These are phyloP conservation scores for Plectropomus leopardus DNA, from an alignment of 2,113 vertebrate genomes.

Conservation along the genomic window DNA sequence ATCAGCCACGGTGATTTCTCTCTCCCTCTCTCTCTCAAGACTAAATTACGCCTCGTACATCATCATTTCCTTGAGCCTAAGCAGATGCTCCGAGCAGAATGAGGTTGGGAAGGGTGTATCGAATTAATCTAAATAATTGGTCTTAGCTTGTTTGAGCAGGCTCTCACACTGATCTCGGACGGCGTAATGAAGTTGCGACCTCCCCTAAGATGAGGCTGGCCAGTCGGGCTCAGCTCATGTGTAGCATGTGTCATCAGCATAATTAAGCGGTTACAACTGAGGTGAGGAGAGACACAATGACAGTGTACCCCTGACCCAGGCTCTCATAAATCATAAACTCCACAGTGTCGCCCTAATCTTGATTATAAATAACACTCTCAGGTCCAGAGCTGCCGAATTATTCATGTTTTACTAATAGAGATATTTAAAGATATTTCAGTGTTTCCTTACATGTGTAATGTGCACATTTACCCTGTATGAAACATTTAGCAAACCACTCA, in stretches of 20 bases:
- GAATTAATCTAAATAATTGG: constrained; percentile 83
- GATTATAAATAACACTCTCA: constrained; percentile 61
- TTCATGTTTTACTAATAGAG: constrained; percentile 71
- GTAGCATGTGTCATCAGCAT: constrained; percentile 19
- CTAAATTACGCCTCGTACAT: constrained; percentile 74
- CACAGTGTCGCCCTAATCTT: constrained; percentile 55
- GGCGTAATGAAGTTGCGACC: constrained; percentile 69
- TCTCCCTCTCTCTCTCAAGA: constrained; percentile 36
- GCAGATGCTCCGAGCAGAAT: constrained; percentile 74
- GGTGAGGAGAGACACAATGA: constrained; percentile 27
- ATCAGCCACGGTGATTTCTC: constrained; percentile 56
- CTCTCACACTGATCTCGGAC: constrained; percentile 47
- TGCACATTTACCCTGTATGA: constrained; percentile 48
- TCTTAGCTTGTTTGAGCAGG: constrained; percentile 64
- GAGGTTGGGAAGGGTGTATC: constrained; percentile 68
- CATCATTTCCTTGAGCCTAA: constrained; percentile 74
- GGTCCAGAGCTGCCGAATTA: constrained; percentile 62
- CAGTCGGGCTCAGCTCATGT: constrained; percentile 7
- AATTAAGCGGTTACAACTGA: constrained; percentile 40
- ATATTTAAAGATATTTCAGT: constrained; percentile 63
- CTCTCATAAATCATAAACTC: constrained; percentile 70
- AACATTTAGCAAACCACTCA: constrained; percentile 36
- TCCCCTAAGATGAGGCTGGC: constrained; percentile 50
- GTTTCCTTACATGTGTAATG: constrained; percentile 61
- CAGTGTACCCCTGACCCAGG: constrained; percentile 17